Percentiles rank a stretch among this genome's conserved stretches.
phyloP scores from a whole-genome alignment of 2,113 vertebrate genomes.

The Psephotus haematonotus region DNA sequence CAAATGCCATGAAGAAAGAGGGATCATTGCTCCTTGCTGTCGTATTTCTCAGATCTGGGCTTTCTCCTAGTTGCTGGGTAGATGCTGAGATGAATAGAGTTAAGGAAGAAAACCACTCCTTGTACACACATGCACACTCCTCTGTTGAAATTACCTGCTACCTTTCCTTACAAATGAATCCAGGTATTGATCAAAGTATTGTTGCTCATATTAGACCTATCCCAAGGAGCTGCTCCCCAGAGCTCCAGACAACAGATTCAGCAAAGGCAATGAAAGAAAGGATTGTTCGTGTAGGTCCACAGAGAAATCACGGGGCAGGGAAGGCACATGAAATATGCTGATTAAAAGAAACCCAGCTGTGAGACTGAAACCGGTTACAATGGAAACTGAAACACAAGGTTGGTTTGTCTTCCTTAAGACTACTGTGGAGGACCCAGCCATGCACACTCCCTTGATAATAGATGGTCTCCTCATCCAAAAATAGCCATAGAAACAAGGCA shows the following conservation, averaged over 20 bases:
- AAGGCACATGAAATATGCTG: background rate
- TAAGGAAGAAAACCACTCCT: background rate
- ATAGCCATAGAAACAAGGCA: fast-evolving
- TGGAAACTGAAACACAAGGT: background rate
- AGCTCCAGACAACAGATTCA: background rate
- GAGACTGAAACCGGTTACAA: background rate
- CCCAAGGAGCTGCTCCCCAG: background rate
- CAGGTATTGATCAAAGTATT: background rate
- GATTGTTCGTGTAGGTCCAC: background rate
- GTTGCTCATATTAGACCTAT: background rate
- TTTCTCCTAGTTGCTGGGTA: background rate
- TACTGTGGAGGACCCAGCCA: background rate
- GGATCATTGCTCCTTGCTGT: background rate
- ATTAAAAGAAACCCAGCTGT: background rate
- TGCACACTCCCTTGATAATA: fast-evolving
- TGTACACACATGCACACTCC: background rate
- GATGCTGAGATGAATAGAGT: background rate
- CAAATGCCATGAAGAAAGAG: background rate
- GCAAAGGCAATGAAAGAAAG: background rate
- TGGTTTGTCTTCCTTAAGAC: fast-evolving
- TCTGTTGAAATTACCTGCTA: background rate
- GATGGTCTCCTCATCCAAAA: background rate
- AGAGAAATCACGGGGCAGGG: background rate
- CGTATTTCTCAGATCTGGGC: background rate
- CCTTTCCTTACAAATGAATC: background rate